Base-by-base conservation (phyloP, 2,113 vertebrate genomes). In the Cacatua alba region DNA sequence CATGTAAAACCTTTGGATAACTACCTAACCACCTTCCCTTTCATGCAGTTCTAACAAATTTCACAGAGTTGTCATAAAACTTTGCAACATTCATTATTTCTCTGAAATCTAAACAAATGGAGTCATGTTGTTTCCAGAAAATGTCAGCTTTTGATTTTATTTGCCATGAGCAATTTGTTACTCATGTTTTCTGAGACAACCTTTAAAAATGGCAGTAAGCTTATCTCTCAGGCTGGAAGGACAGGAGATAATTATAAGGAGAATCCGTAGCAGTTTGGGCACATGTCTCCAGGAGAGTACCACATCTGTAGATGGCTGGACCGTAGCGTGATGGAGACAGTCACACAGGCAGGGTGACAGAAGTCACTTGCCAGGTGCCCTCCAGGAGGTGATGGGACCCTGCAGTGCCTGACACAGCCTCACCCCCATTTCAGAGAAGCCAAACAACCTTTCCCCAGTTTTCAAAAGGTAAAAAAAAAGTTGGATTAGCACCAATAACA, bases 331-430 rank as follows among this genome's bases (percentile, higher is more conserved):
- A 75, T 6, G 9, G 15, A n/a, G 16, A 37, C 0, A 3, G 35
- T 44, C 28, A 35, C 15, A 43, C 9, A 77, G 51, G 29, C 11
- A 67, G 6, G 6, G 17, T 11, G 16, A 57, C 8, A 57, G 31
- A 71, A 69, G 5, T 44, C 16, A 23, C 19, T 10, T 35, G 2
- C 7, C 3, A 3, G 6, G 7, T 55, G 29, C 17, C 17, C 23
- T 59, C 10, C 0, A 7, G n/a, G 10, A 82, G 1, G 9, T 13
- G 10, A 12, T 39, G 24, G 0, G 1, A 52, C 11, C 33, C 48
- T 62, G 31, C 11, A n/a, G 18, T 4, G 11, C 48, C 59, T 14
- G 5, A 17, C 33, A 10, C 23, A 72, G 12, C 35, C 12, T 81
- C 20, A 37, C 13, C 19, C 1, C 3, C 6, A 17, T 43, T 88